Percentiles rank a stretch among this genome's conserved stretches.
These are phyloP conservation scores for Holacanthella duospinosa DNA, from an alignment of 2,888 invertebrate species.

Conservation along the genomic window DNA sequence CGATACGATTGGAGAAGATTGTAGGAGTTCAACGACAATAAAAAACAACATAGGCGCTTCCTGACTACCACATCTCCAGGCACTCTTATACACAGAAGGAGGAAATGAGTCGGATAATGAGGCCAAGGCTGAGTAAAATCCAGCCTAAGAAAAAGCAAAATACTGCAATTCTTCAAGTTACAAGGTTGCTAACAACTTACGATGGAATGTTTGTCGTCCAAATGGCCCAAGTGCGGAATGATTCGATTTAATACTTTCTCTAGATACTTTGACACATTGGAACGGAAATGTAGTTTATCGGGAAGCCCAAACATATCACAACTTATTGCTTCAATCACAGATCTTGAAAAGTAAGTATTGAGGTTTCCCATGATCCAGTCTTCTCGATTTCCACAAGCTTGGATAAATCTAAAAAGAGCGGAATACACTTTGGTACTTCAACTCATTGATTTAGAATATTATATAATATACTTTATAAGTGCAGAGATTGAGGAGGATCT, in stretches of 20 bases:
- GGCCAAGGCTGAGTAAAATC: conserved; percentile 58
- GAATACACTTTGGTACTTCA: too few species aligned
- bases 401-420: conserved; percentile 11
- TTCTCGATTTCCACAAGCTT: conserved; percentile 5
- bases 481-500: conserved; percentile 58
- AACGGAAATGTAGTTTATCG: not conserved
- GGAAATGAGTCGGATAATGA: conserved; percentile 55
- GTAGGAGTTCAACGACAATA: conserved; percentile 44
- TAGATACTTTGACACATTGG: conserved; percentile 1
- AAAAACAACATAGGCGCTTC: conserved; percentile 39
- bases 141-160: conserved; percentile 45
- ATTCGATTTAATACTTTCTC: conserved; percentile 17
- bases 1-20: conserved; percentile 47
- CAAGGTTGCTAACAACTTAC: conserved; percentile 10
- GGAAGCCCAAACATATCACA: not conserved
- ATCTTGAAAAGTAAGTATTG: conserved; percentile 10
- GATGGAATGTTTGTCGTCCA: conserved; percentile 19
- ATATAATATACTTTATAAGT: conserved; percentile 46
- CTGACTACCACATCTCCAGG: conserved; percentile 52
- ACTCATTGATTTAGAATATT: too few species aligned
- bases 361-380: not conserved
- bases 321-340: conserved; percentile 9
- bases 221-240: conserved; percentile 3
- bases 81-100: conserved; percentile 54
- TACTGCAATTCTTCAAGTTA: not conserved